Evolutionary conservation across 1,140 invertebrate genomes (phyloP).

Genomic region (Euborellia annulipes): DNA sequence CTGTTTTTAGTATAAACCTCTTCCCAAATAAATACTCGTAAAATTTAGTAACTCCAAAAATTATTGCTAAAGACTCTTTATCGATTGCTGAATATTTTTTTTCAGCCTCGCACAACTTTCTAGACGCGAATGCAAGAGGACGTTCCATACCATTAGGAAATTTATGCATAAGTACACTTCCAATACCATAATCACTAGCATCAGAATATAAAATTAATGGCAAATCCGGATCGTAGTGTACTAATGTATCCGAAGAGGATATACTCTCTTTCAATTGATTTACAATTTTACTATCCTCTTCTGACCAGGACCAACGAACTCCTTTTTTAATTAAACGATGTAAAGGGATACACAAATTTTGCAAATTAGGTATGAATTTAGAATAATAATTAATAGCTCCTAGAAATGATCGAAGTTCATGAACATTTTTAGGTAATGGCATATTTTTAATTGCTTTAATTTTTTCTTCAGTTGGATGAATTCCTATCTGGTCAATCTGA

Average conservation of each 20-base stretch:
- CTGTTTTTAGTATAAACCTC: slow-evolving; percentile 30
- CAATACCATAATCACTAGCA: slow-evolving; percentile 17
- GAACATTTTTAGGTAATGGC: slow-evolving; percentile 20
- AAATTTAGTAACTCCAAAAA: slow-evolving; percentile 35
- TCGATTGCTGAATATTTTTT: slow-evolving; percentile 33
- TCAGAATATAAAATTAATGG: slow-evolving; percentile 31
- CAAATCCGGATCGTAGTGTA: slow-evolving; percentile 27
- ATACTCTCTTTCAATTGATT: slow-evolving; percentile 17
- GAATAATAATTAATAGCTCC: slow-evolving; percentile 28
- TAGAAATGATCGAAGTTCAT: slow-evolving; percentile 21
- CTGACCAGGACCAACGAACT: slow-evolving; percentile 12
- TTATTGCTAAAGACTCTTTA: slow-evolving; percentile 33
- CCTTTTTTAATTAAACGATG: slow-evolving; percentile 19
- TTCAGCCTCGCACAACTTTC: slow-evolving; percentile 26
- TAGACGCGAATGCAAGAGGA: slow-evolving; percentile 29
- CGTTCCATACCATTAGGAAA: slow-evolving; percentile 20
- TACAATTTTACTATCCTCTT: slow-evolving; percentile 16
- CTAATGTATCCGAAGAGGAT: slow-evolving; percentile 16
- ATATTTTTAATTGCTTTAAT: slow-evolving; percentile 23
- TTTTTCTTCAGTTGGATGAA: slow-evolving; percentile 20
- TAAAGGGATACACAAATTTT: slow-evolving; percentile 17
- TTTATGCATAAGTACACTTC: slow-evolving; percentile 13
- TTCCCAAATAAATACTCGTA: slow-evolving; percentile 33
- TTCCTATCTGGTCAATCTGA: slow-evolving; percentile 17
- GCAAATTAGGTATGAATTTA: slow-evolving; percentile 20